Conservation (phyloP, 2,888 invertebrate genomes). For the Drosophila multiciliata region DNA sequence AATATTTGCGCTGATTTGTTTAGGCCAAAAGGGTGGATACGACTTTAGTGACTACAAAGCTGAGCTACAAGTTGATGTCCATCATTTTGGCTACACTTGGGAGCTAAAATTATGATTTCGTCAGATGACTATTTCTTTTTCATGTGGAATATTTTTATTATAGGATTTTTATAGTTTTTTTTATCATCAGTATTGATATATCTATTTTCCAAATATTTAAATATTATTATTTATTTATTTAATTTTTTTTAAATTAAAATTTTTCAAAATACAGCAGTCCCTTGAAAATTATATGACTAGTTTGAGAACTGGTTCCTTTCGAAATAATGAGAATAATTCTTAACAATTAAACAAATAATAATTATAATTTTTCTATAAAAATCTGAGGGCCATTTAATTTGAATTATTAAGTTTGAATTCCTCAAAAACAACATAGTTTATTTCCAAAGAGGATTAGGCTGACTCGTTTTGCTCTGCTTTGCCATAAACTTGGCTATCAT, state of each 20-base stretch:
- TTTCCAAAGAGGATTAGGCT: neutral
- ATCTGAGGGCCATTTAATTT: neutral
- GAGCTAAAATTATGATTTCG: neutral
- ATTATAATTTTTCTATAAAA: neutral
- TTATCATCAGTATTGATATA: too few relatives aligned
- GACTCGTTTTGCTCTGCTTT: neutral
- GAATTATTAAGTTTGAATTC: too few relatives aligned
- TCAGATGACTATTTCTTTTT: neutral
- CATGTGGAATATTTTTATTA: fast-evolving
- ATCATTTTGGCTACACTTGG: neutral
- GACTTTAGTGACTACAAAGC: constrained; percentile 17
- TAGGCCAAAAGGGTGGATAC: constrained; percentile 23
- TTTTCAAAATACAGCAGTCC: too few relatives aligned
- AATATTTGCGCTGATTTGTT: constrained; percentile 41
- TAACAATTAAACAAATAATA: neutral
- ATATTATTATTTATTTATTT: too few relatives aligned
- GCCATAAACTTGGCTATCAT: neutral
- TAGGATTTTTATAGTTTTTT: too few relatives aligned
- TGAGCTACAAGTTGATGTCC: constrained; percentile 2
- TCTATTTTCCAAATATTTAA: too few relatives aligned
- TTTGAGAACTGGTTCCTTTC: neutral
- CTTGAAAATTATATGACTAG: too few relatives aligned
- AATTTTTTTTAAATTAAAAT: too few relatives aligned
- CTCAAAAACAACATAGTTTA: neutral
- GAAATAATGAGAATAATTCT: neutral